Base-by-base conservation (phyloP, 2,113 vertebrate species). In the Syngnathus scovelli region DNA sequence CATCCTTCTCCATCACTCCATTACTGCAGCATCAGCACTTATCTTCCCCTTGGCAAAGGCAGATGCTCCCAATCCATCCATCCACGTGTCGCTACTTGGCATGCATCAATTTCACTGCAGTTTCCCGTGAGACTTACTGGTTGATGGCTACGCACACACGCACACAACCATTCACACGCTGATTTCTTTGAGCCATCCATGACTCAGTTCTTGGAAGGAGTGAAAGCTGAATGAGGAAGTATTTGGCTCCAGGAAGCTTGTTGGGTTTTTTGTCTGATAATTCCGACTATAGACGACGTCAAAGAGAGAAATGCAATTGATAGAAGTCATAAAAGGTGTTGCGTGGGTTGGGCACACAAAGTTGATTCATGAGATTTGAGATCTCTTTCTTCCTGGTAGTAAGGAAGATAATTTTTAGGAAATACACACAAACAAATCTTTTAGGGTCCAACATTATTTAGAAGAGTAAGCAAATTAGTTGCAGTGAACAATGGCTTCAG, bases 41-140 rank as follows among this genome's bases (percentile, higher is more conserved):
- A 67, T 78, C 74, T 76, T 67, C 63, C 64, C 36, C 77, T 76
- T 67, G 71, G 67, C 69, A 36, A 64, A 58, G 55, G 71, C 46
- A 51, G 55, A 66, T 62, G 41, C 36, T 19, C 38, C 36, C 44
- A 36, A 33, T 60, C 52, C 60, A 21, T 46, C 48, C 58, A 12
- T 46, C 48, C 58, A 12, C 21, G 71, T 52, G 61, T 77, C 5
- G 8, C 41, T 66, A 61, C 43, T 75, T 83, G 72, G 78, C 83
- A 86, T 85, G 64, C 71, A 66, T 87, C 81, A 72, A 74, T 84
- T 81, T 76, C 72, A 70, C 84, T 81, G 77, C 80, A 76, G 70
- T 74, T 69, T 85, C 77, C 82, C 71, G 60, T 11, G 46, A 75
- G 73, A 63, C 70, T 64, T 54, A 56, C 66, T 61, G 68, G 82